Conservation (phyloP, 2,888 invertebrate genomes). For the Spilarctia lutea region DNA sequence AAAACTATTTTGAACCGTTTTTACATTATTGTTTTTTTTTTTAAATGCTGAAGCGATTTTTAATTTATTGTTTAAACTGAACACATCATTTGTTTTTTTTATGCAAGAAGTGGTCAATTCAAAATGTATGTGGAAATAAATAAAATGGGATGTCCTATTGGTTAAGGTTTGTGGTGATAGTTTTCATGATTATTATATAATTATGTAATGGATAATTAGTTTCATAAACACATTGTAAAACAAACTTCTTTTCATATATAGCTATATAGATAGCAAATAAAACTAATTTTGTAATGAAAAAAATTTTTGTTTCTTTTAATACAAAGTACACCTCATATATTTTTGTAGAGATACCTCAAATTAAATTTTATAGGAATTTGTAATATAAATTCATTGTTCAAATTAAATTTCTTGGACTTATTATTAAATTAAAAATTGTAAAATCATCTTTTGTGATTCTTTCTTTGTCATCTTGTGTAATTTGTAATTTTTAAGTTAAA, state of each 20-base stretch:
- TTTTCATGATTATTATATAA: background rate
- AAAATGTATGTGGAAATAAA: background rate
- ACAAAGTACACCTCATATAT: background rate
- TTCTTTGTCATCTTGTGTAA: background rate
- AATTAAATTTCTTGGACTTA: background rate
- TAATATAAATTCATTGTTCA: background rate
- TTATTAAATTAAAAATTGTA: background rate
- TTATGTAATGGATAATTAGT: too few species aligned
- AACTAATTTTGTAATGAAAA: too few species aligned
- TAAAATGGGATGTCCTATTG: background rate
- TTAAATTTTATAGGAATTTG: background rate
- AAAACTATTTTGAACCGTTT: background rate
- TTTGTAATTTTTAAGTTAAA: background rate
- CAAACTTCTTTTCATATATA: too few species aligned
- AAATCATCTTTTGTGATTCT: background rate
- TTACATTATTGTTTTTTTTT: background rate
- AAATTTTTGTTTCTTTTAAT: background rate
- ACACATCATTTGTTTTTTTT: background rate
- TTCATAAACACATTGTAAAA: too few species aligned
- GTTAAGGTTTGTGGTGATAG: background rate
- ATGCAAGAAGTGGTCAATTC: background rate
- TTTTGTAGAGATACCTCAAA: background rate
- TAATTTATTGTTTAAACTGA: background rate
- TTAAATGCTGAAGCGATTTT: background rate
- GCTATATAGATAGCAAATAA: too few species aligned